These are phyloP conservation scores for Rhingia rostrata DNA, from an alignment of 2,888 invertebrate species.

Conservation along the genomic window DNA sequence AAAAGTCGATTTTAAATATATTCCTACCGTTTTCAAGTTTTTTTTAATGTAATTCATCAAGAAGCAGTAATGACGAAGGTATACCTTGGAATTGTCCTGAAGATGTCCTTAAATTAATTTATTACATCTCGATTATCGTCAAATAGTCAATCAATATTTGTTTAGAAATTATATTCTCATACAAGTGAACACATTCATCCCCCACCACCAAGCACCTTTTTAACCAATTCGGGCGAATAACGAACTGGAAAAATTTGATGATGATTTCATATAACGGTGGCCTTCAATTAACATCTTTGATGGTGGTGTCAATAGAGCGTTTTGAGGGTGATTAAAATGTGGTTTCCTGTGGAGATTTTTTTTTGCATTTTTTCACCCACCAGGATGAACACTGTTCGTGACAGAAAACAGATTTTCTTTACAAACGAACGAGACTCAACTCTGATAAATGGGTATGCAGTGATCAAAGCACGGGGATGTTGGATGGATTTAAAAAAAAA, in stretches of 20 bases:
- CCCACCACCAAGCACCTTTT: background rate
- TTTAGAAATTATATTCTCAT: background rate
- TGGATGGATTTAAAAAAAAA: background rate
- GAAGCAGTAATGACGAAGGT: too few relatives aligned
- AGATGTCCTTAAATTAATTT: too few relatives aligned
- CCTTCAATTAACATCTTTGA: slow-evolving; percentile 55
- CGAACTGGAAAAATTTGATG: slow-evolving; percentile 44
- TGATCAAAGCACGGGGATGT: background rate
- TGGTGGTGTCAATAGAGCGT: slow-evolving; percentile 30
- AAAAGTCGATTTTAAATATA: too few relatives aligned
- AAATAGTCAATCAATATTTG: too few relatives aligned
- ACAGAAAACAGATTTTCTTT: slow-evolving; percentile 22
- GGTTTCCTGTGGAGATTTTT: slow-evolving; percentile 1
- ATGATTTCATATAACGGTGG: slow-evolving; percentile 40
- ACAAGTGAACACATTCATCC: background rate
- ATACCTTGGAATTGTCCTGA: too few relatives aligned
- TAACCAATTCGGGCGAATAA: slow-evolving; percentile 30
- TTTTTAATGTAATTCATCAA: too few relatives aligned
- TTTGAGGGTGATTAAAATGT: slow-evolving; percentile 43
- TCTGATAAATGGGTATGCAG: background rate
- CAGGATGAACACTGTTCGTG: slow-evolving; percentile 15
- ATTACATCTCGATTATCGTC: too few relatives aligned
- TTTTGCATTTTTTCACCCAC: background rate
- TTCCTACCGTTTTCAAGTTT: too few relatives aligned
- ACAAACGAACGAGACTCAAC: background rate